Evolutionary conservation across 2,797 vertebrate species (phyloP).

Genomic region (Delichon dasypus): DNA sequence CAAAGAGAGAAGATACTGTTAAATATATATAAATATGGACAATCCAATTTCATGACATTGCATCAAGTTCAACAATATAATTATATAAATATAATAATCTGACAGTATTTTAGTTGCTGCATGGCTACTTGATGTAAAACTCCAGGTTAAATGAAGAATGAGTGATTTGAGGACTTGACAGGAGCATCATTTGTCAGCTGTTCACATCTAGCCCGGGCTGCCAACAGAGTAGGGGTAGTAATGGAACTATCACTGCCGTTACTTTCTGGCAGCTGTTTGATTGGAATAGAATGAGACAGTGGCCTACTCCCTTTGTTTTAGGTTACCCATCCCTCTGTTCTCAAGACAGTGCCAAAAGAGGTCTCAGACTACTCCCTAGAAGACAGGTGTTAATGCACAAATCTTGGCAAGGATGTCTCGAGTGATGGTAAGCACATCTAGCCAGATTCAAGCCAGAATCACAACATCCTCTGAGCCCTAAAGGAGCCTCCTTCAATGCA

Average conservation of each 20-base stretch:
- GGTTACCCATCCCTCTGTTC: neutral
- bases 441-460: neutral
- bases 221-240: neutral
- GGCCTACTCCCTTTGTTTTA: neutral
- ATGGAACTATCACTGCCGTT: neutral
- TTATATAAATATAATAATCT: neutral
- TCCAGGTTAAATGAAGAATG: neutral
- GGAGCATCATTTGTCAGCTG: neutral
- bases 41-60: neutral
- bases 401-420: rapidly evolving
- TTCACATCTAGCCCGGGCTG: neutral
- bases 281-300: neutral
- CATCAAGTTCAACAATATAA: neutral
- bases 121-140: neutral
- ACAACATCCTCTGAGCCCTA: neutral
- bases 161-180: neutral
- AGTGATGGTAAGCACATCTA: neutral
- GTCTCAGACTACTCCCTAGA: neutral
- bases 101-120: neutral
- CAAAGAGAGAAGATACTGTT: neutral
- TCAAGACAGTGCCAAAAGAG: neutral
- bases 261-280: neutral
- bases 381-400: neutral
- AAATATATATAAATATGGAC: neutral
- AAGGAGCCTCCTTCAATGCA: neutral